A percentile compares a stretch with the other conserved stretches of the same genome.
Evolutionary conservation across 2,113 vertebrate species (phyloP).

Genomic region (Dinomys branickii): DNA sequence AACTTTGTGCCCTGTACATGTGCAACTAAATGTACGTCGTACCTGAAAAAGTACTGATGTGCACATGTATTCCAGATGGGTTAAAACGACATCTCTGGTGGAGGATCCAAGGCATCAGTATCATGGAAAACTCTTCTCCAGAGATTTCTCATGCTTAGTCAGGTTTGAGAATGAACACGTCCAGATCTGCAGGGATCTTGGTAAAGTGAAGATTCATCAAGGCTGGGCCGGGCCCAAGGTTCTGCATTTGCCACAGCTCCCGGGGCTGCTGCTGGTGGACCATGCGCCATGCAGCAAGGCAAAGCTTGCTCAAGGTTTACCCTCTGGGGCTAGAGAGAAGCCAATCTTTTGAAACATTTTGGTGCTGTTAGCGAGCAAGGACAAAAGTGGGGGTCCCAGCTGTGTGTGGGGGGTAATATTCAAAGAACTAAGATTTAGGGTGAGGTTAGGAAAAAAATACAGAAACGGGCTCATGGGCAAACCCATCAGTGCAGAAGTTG

Average conservation of each 20-base stretch:
- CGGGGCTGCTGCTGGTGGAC: neutral
- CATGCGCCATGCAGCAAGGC: neutral
- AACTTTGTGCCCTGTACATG: neutral
- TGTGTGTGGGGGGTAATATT: neutral
- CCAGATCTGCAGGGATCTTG: neutral
- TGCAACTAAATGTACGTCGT: neutral
- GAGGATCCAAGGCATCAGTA: neutral
- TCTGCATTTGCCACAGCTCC: neutral
- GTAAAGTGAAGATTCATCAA: neutral
- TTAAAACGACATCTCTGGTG: neutral
- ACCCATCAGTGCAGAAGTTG: neutral
- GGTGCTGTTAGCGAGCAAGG: neutral
- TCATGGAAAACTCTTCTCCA: neutral
- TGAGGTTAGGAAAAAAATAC: neutral
- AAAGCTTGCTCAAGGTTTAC: too few species aligned
- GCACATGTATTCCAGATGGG: neutral
- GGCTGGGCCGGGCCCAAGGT: neutral
- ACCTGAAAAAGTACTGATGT: neutral
- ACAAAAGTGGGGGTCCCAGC: neutral
- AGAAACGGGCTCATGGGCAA: neutral
- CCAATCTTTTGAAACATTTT: neutral
- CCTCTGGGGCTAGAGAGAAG: neutral
- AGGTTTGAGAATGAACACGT: neutral
- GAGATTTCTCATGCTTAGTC: neutral
- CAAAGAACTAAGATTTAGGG: neutral